Conservation (phyloP, 2,113 vertebrate species). For the Pteruthius melanotis region DNA sequence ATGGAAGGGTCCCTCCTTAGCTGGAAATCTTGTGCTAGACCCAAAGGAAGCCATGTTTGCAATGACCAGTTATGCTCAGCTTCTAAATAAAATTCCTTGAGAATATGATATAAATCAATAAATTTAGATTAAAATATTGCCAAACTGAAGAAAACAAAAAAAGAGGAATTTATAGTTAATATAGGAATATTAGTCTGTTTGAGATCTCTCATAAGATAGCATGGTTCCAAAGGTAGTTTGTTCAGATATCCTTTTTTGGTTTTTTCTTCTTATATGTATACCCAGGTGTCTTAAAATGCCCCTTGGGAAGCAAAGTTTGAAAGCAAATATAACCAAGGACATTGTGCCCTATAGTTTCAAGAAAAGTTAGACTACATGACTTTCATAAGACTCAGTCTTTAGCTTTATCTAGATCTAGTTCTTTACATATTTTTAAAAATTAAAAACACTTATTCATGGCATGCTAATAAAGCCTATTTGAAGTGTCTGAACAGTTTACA, state of each 20-base stretch:
- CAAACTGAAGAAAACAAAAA: neutral
- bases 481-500: neutral
- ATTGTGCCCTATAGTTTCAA: neutral
- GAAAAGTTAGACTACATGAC: neutral
- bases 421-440: neutral
- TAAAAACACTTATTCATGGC: neutral
- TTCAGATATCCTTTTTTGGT: neutral
- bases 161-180: neutral
- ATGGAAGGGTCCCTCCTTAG: neutral
- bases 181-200: neutral
- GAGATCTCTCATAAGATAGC: neutral
- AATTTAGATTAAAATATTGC: neutral
- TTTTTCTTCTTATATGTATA: accelerated
- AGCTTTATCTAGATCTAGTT: neutral
- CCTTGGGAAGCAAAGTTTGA: neutral
- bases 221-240: neutral
- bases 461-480: accelerated
- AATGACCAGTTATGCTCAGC: neutral
- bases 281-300: neutral
- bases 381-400: neutral
- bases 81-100: neutral
- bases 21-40: neutral
- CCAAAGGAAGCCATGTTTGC: neutral
- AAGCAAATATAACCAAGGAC: neutral
- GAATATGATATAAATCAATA: neutral